A percentile compares a stretch with the other conserved stretches of the same genome.
Conservation (phyloP, 2,888 invertebrate genomes). For the Eristalis arbustorum region DNA sequence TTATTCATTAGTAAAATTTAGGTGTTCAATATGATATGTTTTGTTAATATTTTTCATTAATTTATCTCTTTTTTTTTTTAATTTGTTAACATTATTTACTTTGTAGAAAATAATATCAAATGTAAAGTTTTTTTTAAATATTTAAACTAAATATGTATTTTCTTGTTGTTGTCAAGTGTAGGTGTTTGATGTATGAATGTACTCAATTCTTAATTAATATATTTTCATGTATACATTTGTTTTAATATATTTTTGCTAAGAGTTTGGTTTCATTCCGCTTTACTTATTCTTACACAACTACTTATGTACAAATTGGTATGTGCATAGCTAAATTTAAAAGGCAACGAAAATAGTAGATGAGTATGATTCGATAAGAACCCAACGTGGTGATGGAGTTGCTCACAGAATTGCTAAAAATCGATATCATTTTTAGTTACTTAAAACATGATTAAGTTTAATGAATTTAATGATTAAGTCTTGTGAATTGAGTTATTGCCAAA, state of each 20-base stretch:
- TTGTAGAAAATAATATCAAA: slow-evolving; percentile 20
- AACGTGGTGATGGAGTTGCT: not conserved
- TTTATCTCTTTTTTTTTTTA: not conserved
- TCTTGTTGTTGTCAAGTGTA: not conserved
- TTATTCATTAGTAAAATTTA: slow-evolving; percentile 72
- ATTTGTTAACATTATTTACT: slow-evolving; percentile 5
- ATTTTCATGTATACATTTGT: slow-evolving; percentile 33
- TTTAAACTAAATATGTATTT: not conserved
- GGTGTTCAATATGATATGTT: slow-evolving; percentile 79
- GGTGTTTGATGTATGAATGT: not conserved
- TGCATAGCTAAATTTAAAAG: not conserved
- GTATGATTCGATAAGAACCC: not conserved
- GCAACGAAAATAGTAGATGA: not conserved
- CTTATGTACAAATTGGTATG: slow-evolving; percentile 11
- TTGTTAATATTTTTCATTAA: slow-evolving; percentile 62
- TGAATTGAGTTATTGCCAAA: too few relatives aligned
- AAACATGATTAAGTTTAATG: too few relatives aligned
- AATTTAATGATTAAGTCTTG: too few relatives aligned
- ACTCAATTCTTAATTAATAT: not conserved
- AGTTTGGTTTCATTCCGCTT: not conserved
- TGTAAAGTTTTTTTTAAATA: not conserved
- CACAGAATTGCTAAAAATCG: not conserved
- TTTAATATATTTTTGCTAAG: not conserved
- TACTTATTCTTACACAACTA: slow-evolving; percentile 12
- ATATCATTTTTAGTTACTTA: too few relatives aligned